A percentile compares a stretch with the other conserved stretches of the same genome.
Evolutionary conservation across 2,888 invertebrate species (phyloP).

Genomic region (Oasisia sp.): DNA sequence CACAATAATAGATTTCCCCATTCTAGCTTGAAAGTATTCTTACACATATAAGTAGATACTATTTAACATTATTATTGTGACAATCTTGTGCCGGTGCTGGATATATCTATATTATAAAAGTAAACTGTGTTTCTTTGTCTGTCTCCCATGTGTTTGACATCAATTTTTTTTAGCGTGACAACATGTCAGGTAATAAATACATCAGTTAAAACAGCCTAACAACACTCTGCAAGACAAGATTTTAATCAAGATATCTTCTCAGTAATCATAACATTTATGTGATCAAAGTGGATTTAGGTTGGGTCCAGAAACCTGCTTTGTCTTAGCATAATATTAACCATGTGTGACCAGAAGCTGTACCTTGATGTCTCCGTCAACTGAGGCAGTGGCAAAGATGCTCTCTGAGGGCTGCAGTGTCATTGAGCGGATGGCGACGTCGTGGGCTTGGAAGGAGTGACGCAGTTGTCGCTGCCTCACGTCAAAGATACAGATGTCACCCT

Average conservation of each 20-base stretch:
- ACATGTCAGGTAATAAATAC: too few relatives aligned
- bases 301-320: too few relatives aligned
- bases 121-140: too few relatives aligned
- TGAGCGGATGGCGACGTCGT: slow-evolving; percentile 92
- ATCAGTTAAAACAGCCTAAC: too few relatives aligned
- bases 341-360: slow-evolving; percentile 48
- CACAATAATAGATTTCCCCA: background rate
- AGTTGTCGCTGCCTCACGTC: slow-evolving; percentile 91
- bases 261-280: too few relatives aligned
- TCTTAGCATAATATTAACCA: too few relatives aligned
- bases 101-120: too few relatives aligned
- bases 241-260: too few relatives aligned
- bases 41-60: background rate
- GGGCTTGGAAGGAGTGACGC: slow-evolving; percentile 73
- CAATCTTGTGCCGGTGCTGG: background rate
- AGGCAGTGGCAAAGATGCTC: slow-evolving; percentile 95
- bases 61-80: slow-evolving; percentile 20
- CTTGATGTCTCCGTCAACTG: slow-evolving; percentile 71
- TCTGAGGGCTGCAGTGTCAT: slow-evolving; percentile 93
- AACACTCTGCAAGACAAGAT: too few relatives aligned
- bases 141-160: too few relatives aligned
- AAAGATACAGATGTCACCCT: slow-evolving; percentile 95
- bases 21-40: background rate
- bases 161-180: too few relatives aligned
- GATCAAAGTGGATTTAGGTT: too few relatives aligned